Base-by-base conservation (phyloP, 2,888 invertebrate genomes). In the Drosophila percnosoma region DNA sequence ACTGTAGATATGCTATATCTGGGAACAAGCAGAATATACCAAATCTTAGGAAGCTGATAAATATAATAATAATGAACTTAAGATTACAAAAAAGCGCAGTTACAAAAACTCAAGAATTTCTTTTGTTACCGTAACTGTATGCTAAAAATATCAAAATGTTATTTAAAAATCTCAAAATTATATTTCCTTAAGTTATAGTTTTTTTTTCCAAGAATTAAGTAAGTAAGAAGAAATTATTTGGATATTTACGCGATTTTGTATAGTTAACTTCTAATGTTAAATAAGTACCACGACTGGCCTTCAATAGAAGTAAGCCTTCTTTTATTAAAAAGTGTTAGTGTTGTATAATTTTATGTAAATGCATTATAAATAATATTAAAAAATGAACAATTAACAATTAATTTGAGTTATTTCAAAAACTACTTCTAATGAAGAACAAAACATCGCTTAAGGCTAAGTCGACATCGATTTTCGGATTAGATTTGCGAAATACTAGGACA, bases 361-460 rank as follows among this genome's bases (percentile, higher is more conserved):
- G 34, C 34, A 34, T 34, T 34, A 15, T 34, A 15, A 15, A 6
- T 34, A 15, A 36, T 7, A 15, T 15, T 15, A 5, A 36, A 2
- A 6, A 36, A 36, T 15, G 6, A 36, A 15, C 6, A 34, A 34
- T 2, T 34, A 0, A 15, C 2, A 2, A 24, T 24, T 2, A 24
- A 24, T 24, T 21, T 21, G 1, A 45, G 13, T 7, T 21, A 7
- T 4, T 21, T 13, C 1, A 7, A 45, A 15, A 21, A 45, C 45
- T 8, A 21, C 8, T 15, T 24, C 8, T 15, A 4, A 24, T 1
- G 21, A 45, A 15, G 7, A 21, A 24, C 2, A 1, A 42, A 24
- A 45, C 4, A 15, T 21, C 0, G 4, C 2, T 15, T 13, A 15
- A 1, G 21, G 0, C 4, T 7, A 24, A 15, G 1, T 15, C 15